Conservation (phyloP, 2,888 invertebrate genomes). For the Drosophila anomelani region DNA sequence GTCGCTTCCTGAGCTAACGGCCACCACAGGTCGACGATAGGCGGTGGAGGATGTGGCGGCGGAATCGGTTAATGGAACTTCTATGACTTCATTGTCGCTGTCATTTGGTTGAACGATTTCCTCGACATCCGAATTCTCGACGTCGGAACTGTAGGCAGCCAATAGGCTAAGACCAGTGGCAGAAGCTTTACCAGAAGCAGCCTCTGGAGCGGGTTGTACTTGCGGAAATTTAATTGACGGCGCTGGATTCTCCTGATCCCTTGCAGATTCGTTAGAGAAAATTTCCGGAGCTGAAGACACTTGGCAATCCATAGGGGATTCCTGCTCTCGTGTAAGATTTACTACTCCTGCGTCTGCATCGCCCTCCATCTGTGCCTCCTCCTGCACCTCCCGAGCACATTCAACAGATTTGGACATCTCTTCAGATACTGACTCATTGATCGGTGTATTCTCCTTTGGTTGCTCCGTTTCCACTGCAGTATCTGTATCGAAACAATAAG, state of each 20-base stretch:
- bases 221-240: background rate
- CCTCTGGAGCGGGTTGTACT: conserved; percentile 14
- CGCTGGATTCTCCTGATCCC: background rate
- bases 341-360: background rate
- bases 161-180: conserved; percentile 73
- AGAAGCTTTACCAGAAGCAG: background rate
- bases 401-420: background rate
- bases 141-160: conserved; percentile 76
- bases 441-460: background rate
- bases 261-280: too few relatives aligned
- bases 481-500: conserved; percentile 17
- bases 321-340: background rate
- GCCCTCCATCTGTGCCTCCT: conserved; percentile 13
- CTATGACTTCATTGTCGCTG: conserved; percentile 73
- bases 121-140: conserved; percentile 56
- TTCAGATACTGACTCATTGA: conserved; percentile 2
- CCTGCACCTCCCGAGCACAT: background rate
- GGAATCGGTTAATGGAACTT: conserved; percentile 61
- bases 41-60: conserved; percentile 9
- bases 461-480: conserved; percentile 34
- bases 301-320: conserved; percentile 17
- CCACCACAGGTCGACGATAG: conserved; percentile 71
- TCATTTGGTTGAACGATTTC: conserved; percentile 15
- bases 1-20: conserved; percentile 72
- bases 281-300: background rate